These are phyloP conservation scores for Odontocerum albicorne DNA, from an alignment of 2,888 invertebrate species.

Conservation along the genomic window DNA sequence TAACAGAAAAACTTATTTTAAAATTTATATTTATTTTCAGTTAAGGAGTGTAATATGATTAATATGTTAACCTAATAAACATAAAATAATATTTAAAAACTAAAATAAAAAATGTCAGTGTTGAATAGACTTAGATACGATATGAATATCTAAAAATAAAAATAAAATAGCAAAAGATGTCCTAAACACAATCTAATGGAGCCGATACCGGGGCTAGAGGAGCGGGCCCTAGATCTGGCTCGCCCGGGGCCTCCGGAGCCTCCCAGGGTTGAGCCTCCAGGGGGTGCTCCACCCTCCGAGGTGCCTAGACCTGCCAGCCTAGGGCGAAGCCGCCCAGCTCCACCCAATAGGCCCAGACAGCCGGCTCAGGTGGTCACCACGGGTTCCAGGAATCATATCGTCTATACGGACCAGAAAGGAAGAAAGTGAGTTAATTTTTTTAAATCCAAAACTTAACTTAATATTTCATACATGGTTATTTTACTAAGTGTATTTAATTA, in stretches of 20 bases:
- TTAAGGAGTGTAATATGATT: no score
- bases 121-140: no score
- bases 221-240: conserved; percentile 23
- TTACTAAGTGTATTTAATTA: no score
- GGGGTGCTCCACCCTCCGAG: conserved; percentile 30
- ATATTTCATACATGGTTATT: no score
- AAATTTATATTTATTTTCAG: no score
- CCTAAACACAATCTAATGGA: conserved; percentile 25
- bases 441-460: background rate
- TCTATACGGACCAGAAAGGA: conserved; percentile 58
- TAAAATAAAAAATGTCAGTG: no score
- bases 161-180: no score
- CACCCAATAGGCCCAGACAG: conserved; percentile 20
- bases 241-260: conserved; percentile 12
- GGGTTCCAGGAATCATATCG: conserved; percentile 54
- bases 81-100: no score
- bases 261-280: conserved; percentile 13
- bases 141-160: no score
- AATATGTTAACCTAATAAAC: no score
- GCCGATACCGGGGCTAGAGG: conserved; percentile 29
- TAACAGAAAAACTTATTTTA: no score
- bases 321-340: conserved; percentile 36
- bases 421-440: conserved; percentile 49
- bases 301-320: conserved; percentile 28
- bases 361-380: conserved; percentile 40